Evolutionary conservation across 2,113 vertebrate genomes (phyloP).

Genomic region (Pontoporia blainvillei): DNA sequence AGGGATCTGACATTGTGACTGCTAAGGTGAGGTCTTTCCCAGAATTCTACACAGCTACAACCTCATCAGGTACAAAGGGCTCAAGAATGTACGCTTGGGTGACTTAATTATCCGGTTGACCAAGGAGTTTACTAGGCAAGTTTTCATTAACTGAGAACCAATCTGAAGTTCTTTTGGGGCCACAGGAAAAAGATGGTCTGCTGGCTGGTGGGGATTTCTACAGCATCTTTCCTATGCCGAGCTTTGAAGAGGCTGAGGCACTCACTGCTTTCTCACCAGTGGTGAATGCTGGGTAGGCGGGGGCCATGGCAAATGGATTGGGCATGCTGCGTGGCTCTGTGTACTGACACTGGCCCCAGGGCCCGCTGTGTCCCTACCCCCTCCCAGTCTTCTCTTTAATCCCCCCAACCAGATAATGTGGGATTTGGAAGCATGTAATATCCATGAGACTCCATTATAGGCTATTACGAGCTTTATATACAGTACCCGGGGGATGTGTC

Average conservation of each 20-base stretch:
- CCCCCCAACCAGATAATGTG: conserved; percentile 76
- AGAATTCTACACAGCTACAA: background rate
- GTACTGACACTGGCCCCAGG: conserved; percentile 69
- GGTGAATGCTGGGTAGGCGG: conserved; percentile 56
- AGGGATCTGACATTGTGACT: background rate
- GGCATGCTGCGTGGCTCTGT: conserved; percentile 69
- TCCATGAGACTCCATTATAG: conserved; percentile 77
- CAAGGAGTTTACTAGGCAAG: conserved; percentile 6
- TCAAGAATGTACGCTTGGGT: background rate
- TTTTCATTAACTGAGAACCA: conserved; percentile 24
- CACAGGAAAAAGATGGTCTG: background rate
- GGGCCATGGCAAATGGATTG: conserved; percentile 70
- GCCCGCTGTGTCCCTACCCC: conserved; percentile 47
- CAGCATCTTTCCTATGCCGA: background rate
- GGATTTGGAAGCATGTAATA: conserved; percentile 79
- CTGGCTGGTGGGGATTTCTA: background rate
- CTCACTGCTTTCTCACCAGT: background rate
- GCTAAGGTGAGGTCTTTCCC: background rate
- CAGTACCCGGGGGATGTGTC: conserved; percentile 49
- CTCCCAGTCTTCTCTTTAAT: conserved; percentile 73
- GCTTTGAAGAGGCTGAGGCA: conserved; percentile 38
- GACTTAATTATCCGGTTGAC: conserved; percentile 13
- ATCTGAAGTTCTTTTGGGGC: conserved; percentile 27
- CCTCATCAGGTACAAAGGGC: background rate
- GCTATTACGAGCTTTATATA: conserved; percentile 72